A percentile compares a stretch with the other conserved stretches of the same genome.
phyloP scores from a whole-genome alignment of 2,797 vertebrate genomes.

The Halcyon chelicuti region DNA sequence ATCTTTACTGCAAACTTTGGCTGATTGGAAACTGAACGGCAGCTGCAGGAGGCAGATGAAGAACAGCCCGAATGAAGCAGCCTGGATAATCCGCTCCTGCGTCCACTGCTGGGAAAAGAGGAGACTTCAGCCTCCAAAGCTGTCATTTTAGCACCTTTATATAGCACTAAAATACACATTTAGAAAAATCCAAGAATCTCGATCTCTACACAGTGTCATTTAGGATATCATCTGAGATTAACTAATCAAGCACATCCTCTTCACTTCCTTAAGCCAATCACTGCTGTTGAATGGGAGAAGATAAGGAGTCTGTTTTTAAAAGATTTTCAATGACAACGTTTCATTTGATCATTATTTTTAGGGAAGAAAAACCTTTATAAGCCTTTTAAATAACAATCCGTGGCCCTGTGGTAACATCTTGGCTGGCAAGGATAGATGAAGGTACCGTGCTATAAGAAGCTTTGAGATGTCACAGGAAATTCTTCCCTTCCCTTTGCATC shows the following conservation, averaged over 20 bases:
- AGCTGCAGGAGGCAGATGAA: background rate
- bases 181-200: background rate
- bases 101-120: background rate
- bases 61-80: background rate
- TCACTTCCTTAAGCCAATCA: background rate
- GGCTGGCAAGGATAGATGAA: slow-evolving; percentile 39
- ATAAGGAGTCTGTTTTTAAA: slow-evolving; percentile 33
- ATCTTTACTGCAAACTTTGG: background rate
- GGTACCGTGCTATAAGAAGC: slow-evolving; percentile 46
- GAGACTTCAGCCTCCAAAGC: background rate
- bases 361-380: slow-evolving; percentile 23
- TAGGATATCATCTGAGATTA: background rate
- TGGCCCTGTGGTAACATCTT: slow-evolving; percentile 2
- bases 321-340: slow-evolving; percentile 32
- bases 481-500: slow-evolving; percentile 3
- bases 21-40: background rate
- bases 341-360: slow-evolving; percentile 60
- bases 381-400: slow-evolving; percentile 63
- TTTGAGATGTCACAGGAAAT: slow-evolving; percentile 63
- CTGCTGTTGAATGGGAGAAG: background rate
- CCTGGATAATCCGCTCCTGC: background rate
- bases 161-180: background rate
- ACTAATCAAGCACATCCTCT: slow-evolving; percentile 16
- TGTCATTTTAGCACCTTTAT: background rate
- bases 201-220: background rate